Evolutionary conservation across 2,797 vertebrate genomes (phyloP).

Genomic region (Antrozous pallidus): DNA sequence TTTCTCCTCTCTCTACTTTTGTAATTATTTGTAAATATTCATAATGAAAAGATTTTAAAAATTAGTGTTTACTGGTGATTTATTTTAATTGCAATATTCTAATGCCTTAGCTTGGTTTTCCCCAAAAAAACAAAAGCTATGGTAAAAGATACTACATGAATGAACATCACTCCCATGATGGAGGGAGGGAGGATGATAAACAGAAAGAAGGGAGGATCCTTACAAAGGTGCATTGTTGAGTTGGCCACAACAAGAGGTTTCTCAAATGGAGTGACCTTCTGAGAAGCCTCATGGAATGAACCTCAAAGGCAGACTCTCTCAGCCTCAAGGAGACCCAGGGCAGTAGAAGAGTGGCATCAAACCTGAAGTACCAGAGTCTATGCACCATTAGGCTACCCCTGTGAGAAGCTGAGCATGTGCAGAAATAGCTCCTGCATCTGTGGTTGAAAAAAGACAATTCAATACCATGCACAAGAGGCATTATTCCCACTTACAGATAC

Average conservation of each 20-base stretch:
- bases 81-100: neutral
- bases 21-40: neutral
- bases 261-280: neutral
- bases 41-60: neutral
- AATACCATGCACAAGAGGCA: neutral
- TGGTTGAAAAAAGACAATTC: neutral
- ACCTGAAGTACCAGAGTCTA: neutral
- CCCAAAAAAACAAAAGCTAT: neutral
- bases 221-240: neutral
- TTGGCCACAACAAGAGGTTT: neutral
- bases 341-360: neutral
- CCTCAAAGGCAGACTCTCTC: neutral
- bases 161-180: no score
- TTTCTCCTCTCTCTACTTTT: neutral
- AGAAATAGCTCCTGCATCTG: neutral
- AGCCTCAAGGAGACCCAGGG: neutral
- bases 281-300: neutral
- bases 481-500: neutral
- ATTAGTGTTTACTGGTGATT: neutral
- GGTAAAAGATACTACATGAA: neutral
- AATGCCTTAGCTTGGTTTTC: neutral
- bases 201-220: neutral
- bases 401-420: neutral
- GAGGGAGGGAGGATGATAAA: neutral
- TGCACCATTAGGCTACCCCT: neutral